Evolutionary conservation across 1,140 invertebrate species (phyloP).

Genomic region (Macrobrachium nipponense): DNA sequence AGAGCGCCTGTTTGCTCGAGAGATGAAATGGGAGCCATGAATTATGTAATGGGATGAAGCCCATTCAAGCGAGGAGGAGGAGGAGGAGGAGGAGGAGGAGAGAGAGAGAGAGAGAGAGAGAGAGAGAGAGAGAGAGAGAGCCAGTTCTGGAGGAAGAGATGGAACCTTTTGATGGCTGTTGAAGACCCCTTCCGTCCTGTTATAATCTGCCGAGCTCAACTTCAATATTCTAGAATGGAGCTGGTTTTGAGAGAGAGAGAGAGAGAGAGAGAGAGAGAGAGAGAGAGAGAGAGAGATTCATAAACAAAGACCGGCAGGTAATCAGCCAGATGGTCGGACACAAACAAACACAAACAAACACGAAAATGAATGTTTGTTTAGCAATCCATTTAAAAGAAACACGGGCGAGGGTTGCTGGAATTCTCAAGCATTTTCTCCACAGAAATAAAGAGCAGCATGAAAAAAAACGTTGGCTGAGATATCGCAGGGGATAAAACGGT

Average conservation of each 20-base stretch:
- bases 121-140: neutral
- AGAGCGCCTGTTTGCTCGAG: conserved; percentile 34
- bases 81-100: neutral
- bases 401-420: too few species aligned
- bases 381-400: too few species aligned
- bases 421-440: too few species aligned
- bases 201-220: neutral
- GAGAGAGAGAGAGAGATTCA: neutral
- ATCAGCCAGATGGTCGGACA: too few species aligned
- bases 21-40: conserved; percentile 60
- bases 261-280: neutral
- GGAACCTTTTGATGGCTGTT: conserved; percentile 27
- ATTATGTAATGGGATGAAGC: conserved; percentile 57
- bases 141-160: too few species aligned
- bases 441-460: too few species aligned
- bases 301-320: too few species aligned
- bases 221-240: neutral
- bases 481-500: too few species aligned
- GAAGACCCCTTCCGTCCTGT: neutral
- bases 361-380: too few species aligned
- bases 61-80: conserved; percentile 37
- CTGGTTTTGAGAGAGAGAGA: neutral
- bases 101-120: neutral
- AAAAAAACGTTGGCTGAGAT: too few species aligned
- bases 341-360: too few species aligned